A percentile compares a stretch with the other conserved stretches of the same genome.
phyloP scores from a whole-genome alignment of 1,140 invertebrate species.

The Babylonia areolata region DNA sequence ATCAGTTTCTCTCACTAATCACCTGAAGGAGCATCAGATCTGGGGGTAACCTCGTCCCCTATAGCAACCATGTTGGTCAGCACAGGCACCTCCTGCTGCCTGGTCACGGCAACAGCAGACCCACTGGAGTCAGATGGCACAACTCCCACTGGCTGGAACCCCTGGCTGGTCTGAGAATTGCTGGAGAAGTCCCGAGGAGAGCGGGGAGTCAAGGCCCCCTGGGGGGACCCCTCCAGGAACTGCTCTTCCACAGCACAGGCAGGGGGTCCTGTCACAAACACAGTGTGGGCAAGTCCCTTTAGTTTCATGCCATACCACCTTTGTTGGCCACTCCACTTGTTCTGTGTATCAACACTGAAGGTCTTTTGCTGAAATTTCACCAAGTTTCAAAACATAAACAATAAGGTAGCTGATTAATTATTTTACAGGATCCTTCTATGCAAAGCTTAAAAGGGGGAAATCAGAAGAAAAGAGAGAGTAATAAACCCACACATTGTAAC shows the following conservation, averaged over 20 bases:
- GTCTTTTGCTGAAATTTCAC: no score
- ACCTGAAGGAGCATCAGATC: background rate
- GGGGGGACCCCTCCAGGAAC: background rate
- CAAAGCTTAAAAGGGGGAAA: no score
- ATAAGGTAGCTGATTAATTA: no score
- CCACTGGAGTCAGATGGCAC: background rate
- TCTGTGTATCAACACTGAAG: no score
- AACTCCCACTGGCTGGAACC: conserved; percentile 15
- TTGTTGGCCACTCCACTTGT: no score
- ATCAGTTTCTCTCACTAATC: background rate
- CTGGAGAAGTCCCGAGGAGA: conserved; percentile 39
- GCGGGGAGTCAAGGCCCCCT: background rate
- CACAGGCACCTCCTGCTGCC: background rate
- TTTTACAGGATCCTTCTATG: no score
- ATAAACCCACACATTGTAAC: no score
- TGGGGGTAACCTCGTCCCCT: background rate
- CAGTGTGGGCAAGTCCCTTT: no score
- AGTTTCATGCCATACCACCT: no score
- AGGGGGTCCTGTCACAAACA: background rate
- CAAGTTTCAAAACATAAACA: no score
- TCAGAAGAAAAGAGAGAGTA: no score
- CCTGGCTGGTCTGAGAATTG: conserved; percentile 52
- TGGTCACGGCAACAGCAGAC: background rate
- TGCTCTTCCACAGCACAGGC: background rate
- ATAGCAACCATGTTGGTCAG: background rate